Evolutionary conservation across 2,113 vertebrate genomes (phyloP), one percentile per base, ranked within the genome.

Genomic region (Odontophorus gujanensis): DNA sequence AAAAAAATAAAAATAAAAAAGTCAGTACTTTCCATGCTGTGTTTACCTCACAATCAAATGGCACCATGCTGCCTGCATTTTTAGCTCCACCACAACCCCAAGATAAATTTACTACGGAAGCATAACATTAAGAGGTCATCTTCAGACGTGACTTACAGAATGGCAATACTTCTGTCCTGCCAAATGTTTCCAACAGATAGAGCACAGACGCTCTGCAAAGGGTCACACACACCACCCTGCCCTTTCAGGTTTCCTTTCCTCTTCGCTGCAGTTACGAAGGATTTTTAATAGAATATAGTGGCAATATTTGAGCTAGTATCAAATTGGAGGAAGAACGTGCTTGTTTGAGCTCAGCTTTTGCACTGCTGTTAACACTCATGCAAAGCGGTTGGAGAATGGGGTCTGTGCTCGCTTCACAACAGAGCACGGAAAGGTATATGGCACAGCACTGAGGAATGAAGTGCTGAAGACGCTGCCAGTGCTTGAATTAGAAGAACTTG

Each of bases 61-160:
- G n/a, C 22, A 8, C 13, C 62, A 57, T 3, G 32, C 8, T 62
- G 57, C 19, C 28, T 36, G 45, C 34, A 51, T 61, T 95, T 96
- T 82, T n/a, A 90, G 75, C 28, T 90, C 28, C 34, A 79, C 72
- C 57, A 78, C 59, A 93, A 51, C 55, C 21, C 36, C 65, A 78
- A 69, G 66, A 73, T 20, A 74, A 79, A 85, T 38, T 8, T 28
- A 68, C 36, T 72, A 53, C 2, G 19, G 51, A 75, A 86, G 26
- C 4, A 0, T 40, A 81, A 78, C 20, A 42, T 57, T 72, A 74
- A 62, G 72, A 69, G 15, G 17, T 38, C 58, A 84, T 43, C 63
- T 74, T 53, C 5, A 30, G 36, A 50, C 57, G 8, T n/a, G 71
- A 71, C 15, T 43, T 73, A 34, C 4, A 66, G 50, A 65, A 36